Conservation (phyloP, 2,888 invertebrate species). For the Cosmia pyralina region DNA sequence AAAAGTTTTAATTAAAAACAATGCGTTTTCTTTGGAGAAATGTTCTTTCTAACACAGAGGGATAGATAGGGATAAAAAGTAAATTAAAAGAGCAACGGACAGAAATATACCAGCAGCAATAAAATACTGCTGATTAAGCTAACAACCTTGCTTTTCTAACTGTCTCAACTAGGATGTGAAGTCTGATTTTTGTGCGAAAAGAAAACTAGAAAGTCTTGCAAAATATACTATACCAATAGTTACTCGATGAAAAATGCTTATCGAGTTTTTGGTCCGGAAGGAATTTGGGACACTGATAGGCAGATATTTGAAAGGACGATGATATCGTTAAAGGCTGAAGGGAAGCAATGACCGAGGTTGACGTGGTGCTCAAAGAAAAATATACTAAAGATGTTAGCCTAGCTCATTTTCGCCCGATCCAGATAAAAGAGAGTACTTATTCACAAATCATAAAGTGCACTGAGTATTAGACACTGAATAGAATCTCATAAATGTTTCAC, state of each 20-base stretch:
- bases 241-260: neutral
- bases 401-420: slow-evolving; percentile 17
- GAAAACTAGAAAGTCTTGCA: slow-evolving; percentile 17
- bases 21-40: slow-evolving; percentile 23
- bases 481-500: slow-evolving; percentile 52
- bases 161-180: neutral
- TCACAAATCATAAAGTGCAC: slow-evolving; percentile 39
- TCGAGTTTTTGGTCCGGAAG: slow-evolving; percentile 4
- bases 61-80: slow-evolving; percentile 17
- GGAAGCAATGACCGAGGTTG: slow-evolving; percentile 17
- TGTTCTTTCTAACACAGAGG: slow-evolving; percentile 13
- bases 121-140: slow-evolving; percentile 31
- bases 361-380: slow-evolving; percentile 5
- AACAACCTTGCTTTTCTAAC: slow-evolving; percentile 31
- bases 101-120: slow-evolving; percentile 12
- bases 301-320: slow-evolving; percentile 22
- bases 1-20: slow-evolving; percentile 48
- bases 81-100: slow-evolving; percentile 35
- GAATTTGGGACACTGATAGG: slow-evolving; percentile 28
- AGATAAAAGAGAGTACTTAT: slow-evolving; percentile 37
- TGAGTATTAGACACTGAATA: slow-evolving; percentile 40
- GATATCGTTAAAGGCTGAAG: slow-evolving; percentile 23
- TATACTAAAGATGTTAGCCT: slow-evolving; percentile 24
- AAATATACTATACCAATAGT: slow-evolving; percentile 14
- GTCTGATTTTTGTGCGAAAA: slow-evolving; percentile 26